Conservation (phyloP, 2,888 invertebrate species). For the Embidobia sp. region DNA sequence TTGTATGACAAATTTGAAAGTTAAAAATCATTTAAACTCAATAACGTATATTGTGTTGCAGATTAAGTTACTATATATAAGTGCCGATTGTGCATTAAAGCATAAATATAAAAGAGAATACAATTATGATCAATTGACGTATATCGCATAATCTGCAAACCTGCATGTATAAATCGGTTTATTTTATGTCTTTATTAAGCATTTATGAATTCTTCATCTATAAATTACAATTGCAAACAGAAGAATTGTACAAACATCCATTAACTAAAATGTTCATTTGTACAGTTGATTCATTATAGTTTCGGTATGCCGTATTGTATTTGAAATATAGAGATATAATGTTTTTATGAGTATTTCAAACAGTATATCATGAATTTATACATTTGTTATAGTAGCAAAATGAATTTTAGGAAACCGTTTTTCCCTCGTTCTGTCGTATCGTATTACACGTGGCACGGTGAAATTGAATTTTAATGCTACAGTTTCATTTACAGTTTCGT, state of each 20-base stretch:
- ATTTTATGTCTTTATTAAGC: too few relatives aligned
- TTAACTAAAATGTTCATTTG: conserved; percentile 20
- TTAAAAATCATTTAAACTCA: too few relatives aligned
- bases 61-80: too few relatives aligned
- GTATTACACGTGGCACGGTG: conserved; percentile 23
- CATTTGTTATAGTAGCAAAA: conserved; percentile 16
- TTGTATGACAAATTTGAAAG: too few relatives aligned
- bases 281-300: conserved; percentile 8
- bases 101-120: too few relatives aligned
- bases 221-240: conserved; percentile 6
- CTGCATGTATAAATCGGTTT: too few relatives aligned
- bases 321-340: conserved; percentile 23
- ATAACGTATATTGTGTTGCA: too few relatives aligned
- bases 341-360: conserved; percentile 22
- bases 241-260: conserved; percentile 1
- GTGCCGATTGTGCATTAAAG: too few relatives aligned
- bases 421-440: conserved; percentile 27
- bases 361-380: conserved; percentile 34
- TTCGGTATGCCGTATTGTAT: not conserved
- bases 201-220: conserved; percentile 2
- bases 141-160: too few relatives aligned
- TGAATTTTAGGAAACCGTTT: conserved; percentile 41
- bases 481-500: conserved; percentile 45
- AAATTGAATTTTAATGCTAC: conserved; percentile 46
- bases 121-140: too few relatives aligned